Base-by-base conservation (phyloP, 2,113 vertebrate species). In the Antigone vipio region DNA sequence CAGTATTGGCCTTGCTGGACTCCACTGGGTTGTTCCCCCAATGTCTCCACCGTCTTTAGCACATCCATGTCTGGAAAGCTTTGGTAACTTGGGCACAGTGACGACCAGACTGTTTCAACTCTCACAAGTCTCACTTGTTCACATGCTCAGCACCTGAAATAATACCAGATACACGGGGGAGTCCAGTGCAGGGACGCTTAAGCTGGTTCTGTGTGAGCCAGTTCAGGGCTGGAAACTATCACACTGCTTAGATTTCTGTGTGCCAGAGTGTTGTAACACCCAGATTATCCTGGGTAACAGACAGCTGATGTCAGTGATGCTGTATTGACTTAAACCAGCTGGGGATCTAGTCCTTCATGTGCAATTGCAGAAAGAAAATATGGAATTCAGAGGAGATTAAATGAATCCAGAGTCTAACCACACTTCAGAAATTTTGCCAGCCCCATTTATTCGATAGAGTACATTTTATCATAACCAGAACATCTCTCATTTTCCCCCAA, bases 391-490 rank as follows among this genome's bases (percentile, higher is more conserved):
- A 92, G 55, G 59, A 86, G 44, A 80, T 92, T 79, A 92, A 92
- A 88, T 85, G 5, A 76, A 83, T 94, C 50, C 76, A 88, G 74
- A 85, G 44, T 75, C 58, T 83, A 88, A 93, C 82, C 63, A 83
- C 79, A 62, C 12, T 88, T 92, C 7, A 45, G 75, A 93, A 91
- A 53, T 64, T 66, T 83, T 91, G 75, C 45, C 93, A 94, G 21
- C 5, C 24, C 32, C 44, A 18, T 83, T 90, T 93, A 81, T 86
- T 94, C 8, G 7, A 58, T 45, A 69, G 67, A 93, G 76, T 88
- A 88, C 75, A 76, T 95, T 95, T 95, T 94, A 93, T 92, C 88
- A 88, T 66, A 88, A 97, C 72, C 92, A 93, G 91, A 95, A 94
- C 86, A 55, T 83, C 49, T 59, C n/a, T 86, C 42, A 42, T 95